A percentile compares a stretch with the other conserved stretches of the same genome.
Conservation (phyloP, 2,888 invertebrate species). For the Brachylomia viminalis region DNA sequence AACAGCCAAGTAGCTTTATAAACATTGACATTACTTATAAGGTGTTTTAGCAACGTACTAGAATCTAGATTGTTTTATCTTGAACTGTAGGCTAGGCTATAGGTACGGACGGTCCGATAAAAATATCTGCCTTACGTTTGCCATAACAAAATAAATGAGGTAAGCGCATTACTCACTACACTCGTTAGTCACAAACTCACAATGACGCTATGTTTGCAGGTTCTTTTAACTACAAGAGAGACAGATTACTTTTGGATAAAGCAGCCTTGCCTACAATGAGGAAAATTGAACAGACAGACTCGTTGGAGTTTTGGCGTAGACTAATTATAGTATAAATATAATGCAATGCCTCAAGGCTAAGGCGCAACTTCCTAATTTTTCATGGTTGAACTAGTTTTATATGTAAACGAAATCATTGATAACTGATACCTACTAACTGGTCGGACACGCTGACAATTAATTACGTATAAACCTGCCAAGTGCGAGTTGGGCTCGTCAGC, state of each 20-base stretch:
- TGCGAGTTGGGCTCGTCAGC: no score
- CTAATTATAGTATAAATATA: conserved; percentile 6
- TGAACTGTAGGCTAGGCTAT: conserved; percentile 10
- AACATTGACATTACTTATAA: not conserved
- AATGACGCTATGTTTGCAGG: conserved; percentile 25
- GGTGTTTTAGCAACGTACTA: not conserved
- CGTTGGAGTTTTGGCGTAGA: not conserved
- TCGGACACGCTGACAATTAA: conserved; percentile 9
- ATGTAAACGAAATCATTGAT: conserved; percentile 31
- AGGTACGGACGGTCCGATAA: conserved; percentile 28
- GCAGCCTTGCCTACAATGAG: conserved; percentile 1
- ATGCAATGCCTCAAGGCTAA: conserved; percentile 37
- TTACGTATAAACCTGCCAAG: conserved; percentile 1
- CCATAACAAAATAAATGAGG: conserved; percentile 66
- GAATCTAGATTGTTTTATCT: conserved; percentile 24
- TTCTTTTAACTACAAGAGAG: not conserved
- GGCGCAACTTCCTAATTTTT: conserved; percentile 22
- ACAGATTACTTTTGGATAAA: conserved; percentile 25
- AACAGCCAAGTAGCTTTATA: not conserved
- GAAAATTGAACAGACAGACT: not conserved
- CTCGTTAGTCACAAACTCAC: conserved; percentile 65
- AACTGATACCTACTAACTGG: conserved; percentile 21
- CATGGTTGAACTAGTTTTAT: conserved; percentile 48
- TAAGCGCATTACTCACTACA: conserved; percentile 70
- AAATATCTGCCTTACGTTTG: conserved; percentile 36